Conservation (phyloP, 2,888 invertebrate species). For the Cataglyphis cursor region DNA sequence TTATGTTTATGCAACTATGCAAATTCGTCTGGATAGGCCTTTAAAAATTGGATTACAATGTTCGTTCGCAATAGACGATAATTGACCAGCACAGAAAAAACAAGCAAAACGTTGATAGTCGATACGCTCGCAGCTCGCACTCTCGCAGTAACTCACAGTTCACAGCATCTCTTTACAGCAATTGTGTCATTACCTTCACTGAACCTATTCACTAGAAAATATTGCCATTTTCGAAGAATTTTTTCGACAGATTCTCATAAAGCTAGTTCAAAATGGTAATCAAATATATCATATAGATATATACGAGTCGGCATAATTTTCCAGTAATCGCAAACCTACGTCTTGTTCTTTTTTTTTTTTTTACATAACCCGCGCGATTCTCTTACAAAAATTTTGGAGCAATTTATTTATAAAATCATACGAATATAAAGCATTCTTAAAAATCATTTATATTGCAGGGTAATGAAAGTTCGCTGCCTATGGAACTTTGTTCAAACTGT, state of each 20-base stretch:
- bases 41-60: not conserved
- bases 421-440: not conserved
- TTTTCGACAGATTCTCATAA: constrained; percentile 51
- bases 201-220: constrained; percentile 8
- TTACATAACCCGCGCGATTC: not conserved
- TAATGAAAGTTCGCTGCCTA: constrained; percentile 97
- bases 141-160: not conserved
- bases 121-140: constrained; percentile 24
- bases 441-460: constrained; percentile 89
- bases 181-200: constrained; percentile 18
- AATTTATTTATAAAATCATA: not conserved
- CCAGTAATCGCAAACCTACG: too few relatives aligned
- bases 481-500: constrained; percentile 97
- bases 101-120: constrained; percentile 51
- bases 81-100: constrained; percentile 25
- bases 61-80: constrained; percentile 25
- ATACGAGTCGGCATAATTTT: constrained; percentile 4
- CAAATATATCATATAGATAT: not conserved
- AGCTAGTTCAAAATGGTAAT: constrained; percentile 66
- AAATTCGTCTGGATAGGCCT: too few relatives aligned
- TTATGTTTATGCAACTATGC: too few relatives aligned
- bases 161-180: constrained; percentile 20
- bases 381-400: constrained; percentile 15
- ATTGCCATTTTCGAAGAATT: constrained; percentile 46
- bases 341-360: not conserved